A percentile compares a stretch with the other conserved stretches of the same genome.
Evolutionary conservation across 2,113 vertebrate species (phyloP).

Genomic region (Datnioides undecimradiatus): DNA sequence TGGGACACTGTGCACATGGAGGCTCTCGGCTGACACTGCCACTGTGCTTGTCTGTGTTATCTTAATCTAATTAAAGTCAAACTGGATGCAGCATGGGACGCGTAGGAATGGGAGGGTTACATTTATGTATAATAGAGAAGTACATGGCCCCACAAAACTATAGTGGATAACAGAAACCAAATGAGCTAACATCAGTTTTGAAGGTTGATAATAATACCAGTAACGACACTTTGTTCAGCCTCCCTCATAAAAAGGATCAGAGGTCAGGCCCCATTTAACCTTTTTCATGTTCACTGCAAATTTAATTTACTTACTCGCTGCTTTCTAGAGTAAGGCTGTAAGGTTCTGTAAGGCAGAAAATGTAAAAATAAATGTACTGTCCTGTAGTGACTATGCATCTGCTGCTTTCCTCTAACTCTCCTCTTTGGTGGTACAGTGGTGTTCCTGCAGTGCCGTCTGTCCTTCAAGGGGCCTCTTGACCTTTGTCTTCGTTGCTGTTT

Average conservation of each 20-base stretch:
- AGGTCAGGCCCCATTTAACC: no score
- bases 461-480: neutral
- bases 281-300: no score
- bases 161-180: neutral
- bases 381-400: no score
- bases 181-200: neutral
- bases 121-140: slow-evolving; percentile 27
- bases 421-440: no score
- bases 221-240: neutral
- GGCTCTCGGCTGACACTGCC: slow-evolving; percentile 29
- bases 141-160: neutral
- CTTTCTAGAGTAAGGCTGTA: no score
- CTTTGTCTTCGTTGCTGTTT: neutral
- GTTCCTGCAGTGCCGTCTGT: neutral
- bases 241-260: neutral
- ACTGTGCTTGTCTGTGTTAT: slow-evolving; percentile 38
- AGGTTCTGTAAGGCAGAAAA: no score
- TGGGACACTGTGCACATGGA: slow-evolving; percentile 9
- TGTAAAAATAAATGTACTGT: no score
- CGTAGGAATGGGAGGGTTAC: neutral
- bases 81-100: slow-evolving; percentile 12
- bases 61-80: slow-evolving; percentile 63
- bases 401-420: neutral
- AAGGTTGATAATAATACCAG: neutral
- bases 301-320: no score